These are phyloP conservation scores for Tragelaphus eurycerus DNA, from an alignment of 2,797 vertebrate species.

Conservation along the genomic window DNA sequence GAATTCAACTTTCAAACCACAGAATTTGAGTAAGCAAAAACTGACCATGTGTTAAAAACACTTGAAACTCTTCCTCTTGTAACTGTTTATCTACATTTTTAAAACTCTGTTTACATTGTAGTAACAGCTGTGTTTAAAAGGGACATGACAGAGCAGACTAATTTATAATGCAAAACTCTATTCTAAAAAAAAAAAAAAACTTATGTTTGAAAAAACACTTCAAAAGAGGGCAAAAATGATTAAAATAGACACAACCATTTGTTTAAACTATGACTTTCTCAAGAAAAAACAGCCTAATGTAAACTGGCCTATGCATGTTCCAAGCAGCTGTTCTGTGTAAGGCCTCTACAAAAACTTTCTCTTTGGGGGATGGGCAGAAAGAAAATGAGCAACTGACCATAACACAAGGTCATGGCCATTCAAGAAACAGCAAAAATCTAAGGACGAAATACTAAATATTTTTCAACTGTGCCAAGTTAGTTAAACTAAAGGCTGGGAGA, in stretches of 20 bases:
- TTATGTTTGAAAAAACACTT: conserved; percentile 85
- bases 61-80: conserved; percentile 83
- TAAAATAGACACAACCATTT: conserved; percentile 89
- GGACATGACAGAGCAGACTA: conserved; percentile 84
- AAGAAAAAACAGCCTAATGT: conserved; percentile 85
- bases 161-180: conserved; percentile 87
- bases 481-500: background rate
- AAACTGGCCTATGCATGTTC: conserved; percentile 81
- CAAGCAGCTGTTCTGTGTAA: conserved; percentile 84
- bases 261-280: conserved; percentile 88
- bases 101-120: conserved; percentile 85
- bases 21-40: conserved; percentile 82
- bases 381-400: conserved; percentile 71
- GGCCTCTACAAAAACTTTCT: conserved; percentile 64
- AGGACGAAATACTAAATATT: conserved; percentile 26
- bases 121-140: conserved; percentile 89
- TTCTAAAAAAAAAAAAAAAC: conserved; percentile 79
- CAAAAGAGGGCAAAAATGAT: conserved; percentile 88
- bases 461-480: background rate
- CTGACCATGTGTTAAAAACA: conserved; percentile 84
- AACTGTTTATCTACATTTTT: conserved; percentile 85
- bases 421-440: conserved; percentile 60
- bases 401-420: conserved; percentile 74
- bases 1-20: conserved; percentile 81
- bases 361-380: conserved; percentile 33